These are phyloP conservation scores for Tetanocera ferruginea DNA, from an alignment of 2,888 invertebrate genomes.

Conservation along the genomic window DNA sequence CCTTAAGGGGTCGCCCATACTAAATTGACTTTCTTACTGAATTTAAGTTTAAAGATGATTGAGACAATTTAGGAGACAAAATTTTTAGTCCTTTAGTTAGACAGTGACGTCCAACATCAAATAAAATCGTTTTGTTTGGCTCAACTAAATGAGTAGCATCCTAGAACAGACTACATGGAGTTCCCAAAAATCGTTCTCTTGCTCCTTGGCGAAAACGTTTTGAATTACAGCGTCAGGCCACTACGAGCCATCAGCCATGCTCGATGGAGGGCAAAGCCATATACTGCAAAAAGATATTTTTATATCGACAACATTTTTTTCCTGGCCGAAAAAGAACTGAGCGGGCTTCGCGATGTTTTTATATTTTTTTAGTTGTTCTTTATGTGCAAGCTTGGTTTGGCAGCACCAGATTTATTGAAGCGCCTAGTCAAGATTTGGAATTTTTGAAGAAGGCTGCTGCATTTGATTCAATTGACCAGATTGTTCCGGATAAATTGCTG, in stretches of 20 bases:
- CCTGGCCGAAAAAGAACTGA: not conserved
- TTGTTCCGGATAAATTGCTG: too few relatives aligned
- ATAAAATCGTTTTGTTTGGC: too few relatives aligned
- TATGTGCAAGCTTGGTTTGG: not conserved
- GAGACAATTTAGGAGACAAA: too few relatives aligned
- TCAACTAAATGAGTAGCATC: constrained; percentile 3
- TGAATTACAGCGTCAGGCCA: not conserved
- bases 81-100: too few relatives aligned
- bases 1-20: too few relatives aligned
- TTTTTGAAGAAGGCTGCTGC: not conserved
- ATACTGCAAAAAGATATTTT: not conserved
- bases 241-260: not conserved
- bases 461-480: not conserved
- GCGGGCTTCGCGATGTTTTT: not conserved
- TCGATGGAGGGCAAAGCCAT: not conserved
- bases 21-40: too few relatives aligned
- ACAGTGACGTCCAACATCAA: too few relatives aligned
- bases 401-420: not conserved
- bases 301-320: not conserved
- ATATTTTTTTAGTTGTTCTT: not conserved
- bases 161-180: constrained; percentile 15
- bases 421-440: not conserved
- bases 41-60: too few relatives aligned
- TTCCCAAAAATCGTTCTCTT: constrained; percentile 20
- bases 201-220: constrained; percentile 3